A percentile compares a stretch with the other conserved stretches of the same genome.
Evolutionary conservation across 2,113 vertebrate genomes (phyloP).

Genomic region (Austrofundulus limnaeus): DNA sequence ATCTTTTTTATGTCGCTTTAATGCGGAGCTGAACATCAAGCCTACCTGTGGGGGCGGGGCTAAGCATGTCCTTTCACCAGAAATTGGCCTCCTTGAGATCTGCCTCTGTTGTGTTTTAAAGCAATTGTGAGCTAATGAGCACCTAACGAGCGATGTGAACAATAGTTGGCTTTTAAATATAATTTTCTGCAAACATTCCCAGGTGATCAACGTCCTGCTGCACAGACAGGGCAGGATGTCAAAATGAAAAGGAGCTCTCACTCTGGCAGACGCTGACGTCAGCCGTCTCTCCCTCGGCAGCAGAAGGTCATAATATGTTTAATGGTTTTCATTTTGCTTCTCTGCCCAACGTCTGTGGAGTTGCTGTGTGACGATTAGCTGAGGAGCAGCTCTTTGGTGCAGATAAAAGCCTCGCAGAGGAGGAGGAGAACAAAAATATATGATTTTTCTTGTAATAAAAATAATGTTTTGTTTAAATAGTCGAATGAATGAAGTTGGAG

Average conservation of each 20-base stretch:
- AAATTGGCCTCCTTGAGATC: no score
- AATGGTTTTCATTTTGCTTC: constrained; percentile 49
- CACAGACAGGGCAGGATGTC: no score
- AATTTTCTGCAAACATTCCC: neutral
- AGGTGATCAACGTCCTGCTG: constrained; percentile 17
- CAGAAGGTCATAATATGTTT: constrained; percentile 46
- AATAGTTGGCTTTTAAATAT: no score
- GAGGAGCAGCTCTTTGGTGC: constrained; percentile 4
- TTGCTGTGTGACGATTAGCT: constrained; percentile 12
- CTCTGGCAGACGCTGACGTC: constrained; percentile 12
- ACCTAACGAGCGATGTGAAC: no score
- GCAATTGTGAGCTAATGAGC: no score
- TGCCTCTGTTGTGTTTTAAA: no score
- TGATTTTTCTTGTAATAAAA: neutral
- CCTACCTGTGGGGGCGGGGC: neutral
- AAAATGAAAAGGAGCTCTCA: constrained; percentile 41
- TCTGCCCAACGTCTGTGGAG: constrained; percentile 12
- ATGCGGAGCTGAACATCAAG: neutral
- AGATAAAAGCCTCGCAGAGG: neutral
- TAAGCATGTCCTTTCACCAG: no score
- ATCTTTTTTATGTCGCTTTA: no score
- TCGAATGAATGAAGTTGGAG: no score
- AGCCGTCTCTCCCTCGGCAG: constrained; percentile 8
- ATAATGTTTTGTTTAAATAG: neutral
- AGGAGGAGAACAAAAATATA: neutral